phyloP scores from a whole-genome alignment of 2,888 invertebrate genomes.

The Parascotia fuliginaria region DNA sequence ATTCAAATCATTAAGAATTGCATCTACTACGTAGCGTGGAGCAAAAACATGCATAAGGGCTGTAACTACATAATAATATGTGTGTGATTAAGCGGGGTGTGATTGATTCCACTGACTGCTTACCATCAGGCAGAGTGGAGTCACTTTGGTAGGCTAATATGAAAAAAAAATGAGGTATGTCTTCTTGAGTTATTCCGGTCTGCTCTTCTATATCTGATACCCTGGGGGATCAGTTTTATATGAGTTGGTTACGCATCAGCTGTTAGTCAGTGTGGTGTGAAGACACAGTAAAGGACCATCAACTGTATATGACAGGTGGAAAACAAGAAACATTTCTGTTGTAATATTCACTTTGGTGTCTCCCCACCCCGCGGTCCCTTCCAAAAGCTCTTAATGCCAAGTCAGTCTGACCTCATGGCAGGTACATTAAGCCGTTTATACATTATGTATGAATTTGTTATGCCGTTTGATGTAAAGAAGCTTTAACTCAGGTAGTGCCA shows the following conservation, averaged over 20 bases:
- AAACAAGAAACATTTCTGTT: slow-evolving; percentile 59
- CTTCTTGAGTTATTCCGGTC: too few relatives aligned
- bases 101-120: too few relatives aligned
- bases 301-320: slow-evolving; percentile 40
- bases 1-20: too few relatives aligned
- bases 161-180: too few relatives aligned
- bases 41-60: too few relatives aligned
- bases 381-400: slow-evolving; percentile 84
- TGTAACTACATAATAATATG: too few relatives aligned
- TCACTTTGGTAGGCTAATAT: too few relatives aligned
- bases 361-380: slow-evolving; percentile 59
- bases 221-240: too few relatives aligned
- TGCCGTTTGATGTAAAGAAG: slow-evolving; percentile 86
- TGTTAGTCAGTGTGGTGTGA: neutral
- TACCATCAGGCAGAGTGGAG: too few relatives aligned
- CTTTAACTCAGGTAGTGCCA: slow-evolving; percentile 80
- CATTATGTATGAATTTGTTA: slow-evolving; percentile 86
- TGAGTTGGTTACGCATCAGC: neutral
- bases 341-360: slow-evolving; percentile 83
- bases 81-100: too few relatives aligned
- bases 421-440: slow-evolving; percentile 85
- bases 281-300: slow-evolving; percentile 1
- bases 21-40: too few relatives aligned
- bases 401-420: slow-evolving; percentile 82
- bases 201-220: too few relatives aligned